Base-by-base conservation (phyloP, 1,140 invertebrate genomes). In the Eriosoma lanigerum region DNA sequence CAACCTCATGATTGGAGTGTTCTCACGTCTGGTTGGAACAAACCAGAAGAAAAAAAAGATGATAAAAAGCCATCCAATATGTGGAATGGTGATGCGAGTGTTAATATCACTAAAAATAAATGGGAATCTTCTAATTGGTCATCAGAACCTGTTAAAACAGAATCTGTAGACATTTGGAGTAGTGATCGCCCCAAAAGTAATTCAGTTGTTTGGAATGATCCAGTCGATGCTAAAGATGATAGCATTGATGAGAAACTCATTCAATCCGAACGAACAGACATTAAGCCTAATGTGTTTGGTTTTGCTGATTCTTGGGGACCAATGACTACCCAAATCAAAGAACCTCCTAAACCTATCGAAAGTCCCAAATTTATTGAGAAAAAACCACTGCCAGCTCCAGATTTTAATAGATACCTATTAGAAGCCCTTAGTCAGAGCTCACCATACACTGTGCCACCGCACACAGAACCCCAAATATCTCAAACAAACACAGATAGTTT, bases 181-280 rank as follows among this genome's bases (percentile, higher is more conserved):
- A 78, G 75, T 24, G 75, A 78, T 78, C 75, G 75, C 3, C 75
- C 75, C 38, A 78, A 78, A 78, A 78, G 75, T 58, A 78, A 62
- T 78, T 46, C 75, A 6, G 54, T 78, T 44, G 75, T 78, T 62
- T 78, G 75, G 75, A 78, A 78, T 62, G 75, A 78, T 12, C 38
- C 75, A 19, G 56, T 78, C 3, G 75, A 78, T n/a, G 17, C 56
- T 21, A 78, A 78, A 78, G 56, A 78, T 44, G 75, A 78, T n/a
- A 15, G 54, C 4, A 78, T 78, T 1, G 75, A 78, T 78, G 52
- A 58, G 29, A 78, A 78, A 78, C 75, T 78, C 56, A 46, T 78
- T 78, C 75, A 78, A 5, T 52, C 75, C 9, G 56, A 78, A 48
- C 38, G 75, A 2, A 48, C 58, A 32, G 75, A 78, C 46, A 62